Evolutionary conservation across 2,888 invertebrate genomes (phyloP).

Genomic region (Heliconius aoede): DNA sequence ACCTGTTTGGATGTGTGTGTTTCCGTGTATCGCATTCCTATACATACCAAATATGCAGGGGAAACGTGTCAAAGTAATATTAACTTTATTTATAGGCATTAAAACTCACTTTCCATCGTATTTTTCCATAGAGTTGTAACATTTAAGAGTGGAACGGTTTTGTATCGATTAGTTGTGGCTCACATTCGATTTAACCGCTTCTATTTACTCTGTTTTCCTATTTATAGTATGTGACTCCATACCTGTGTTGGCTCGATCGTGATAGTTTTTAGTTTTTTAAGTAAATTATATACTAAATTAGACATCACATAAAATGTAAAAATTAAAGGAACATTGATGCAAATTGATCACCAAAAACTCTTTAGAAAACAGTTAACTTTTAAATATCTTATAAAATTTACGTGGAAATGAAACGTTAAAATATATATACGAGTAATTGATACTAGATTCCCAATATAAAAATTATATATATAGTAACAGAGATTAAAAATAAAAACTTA

Average conservation of each 20-base stretch:
- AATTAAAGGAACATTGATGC: neutral
- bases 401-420: neutral
- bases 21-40: slow-evolving; percentile 57
- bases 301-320: neutral
- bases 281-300: neutral
- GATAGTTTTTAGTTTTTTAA: slow-evolving; percentile 46
- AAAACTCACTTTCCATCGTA: slow-evolving; percentile 53
- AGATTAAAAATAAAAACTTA: neutral
- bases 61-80: slow-evolving; percentile 1
- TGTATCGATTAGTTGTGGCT: slow-evolving; percentile 80
- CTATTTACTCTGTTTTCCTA: slow-evolving; percentile 83
- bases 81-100: slow-evolving; percentile 29
- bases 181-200: slow-evolving; percentile 77
- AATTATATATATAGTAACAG: neutral
- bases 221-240: slow-evolving; percentile 78
- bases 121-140: slow-evolving; percentile 53
- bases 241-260: slow-evolving; percentile 66
- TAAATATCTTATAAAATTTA: neutral
- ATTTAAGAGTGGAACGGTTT: slow-evolving; percentile 52
- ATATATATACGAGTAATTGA: neutral
- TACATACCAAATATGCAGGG: slow-evolving; percentile 55
- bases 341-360: neutral
- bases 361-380: neutral
- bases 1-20: slow-evolving; percentile 54
- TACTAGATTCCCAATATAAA: neutral